phyloP scores from a whole-genome alignment of 2,113 vertebrate species.

The Ursus arctos region DNA sequence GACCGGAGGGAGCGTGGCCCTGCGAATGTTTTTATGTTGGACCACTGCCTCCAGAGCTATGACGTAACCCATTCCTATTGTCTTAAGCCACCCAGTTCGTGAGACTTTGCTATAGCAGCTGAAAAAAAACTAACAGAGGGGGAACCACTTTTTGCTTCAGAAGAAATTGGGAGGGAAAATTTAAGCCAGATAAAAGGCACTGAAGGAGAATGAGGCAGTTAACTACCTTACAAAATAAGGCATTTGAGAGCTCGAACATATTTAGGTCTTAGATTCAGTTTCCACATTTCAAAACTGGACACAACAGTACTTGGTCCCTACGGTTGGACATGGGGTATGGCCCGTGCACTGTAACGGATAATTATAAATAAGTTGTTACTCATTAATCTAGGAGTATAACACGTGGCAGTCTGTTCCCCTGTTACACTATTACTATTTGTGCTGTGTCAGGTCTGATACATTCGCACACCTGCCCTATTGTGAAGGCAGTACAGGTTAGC shows the following conservation, averaged over 20 bases:
- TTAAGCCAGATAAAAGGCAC: not conserved
- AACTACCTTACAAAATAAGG: not conserved
- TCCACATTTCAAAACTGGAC: not conserved
- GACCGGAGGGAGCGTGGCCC: fast-evolving
- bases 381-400: not conserved
- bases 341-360: not conserved
- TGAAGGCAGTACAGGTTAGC: not conserved
- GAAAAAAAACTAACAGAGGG: not conserved
- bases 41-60: not conserved
- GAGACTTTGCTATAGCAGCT: not conserved
- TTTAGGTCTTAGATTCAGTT: not conserved
- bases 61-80: not conserved
- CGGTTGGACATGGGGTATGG: not conserved
- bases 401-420: no score
- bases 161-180: not conserved
- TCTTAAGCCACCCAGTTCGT: not conserved
- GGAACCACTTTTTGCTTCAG: not conserved
- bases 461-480: not conserved
- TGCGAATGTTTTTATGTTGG: fast-evolving
- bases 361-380: not conserved
- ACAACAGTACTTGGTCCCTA: not conserved
- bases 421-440: not conserved
- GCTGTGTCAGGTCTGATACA: not conserved
- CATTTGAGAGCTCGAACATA: not conserved
- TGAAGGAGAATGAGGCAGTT: not conserved